Percentiles rank a stretch among this genome's conserved stretches.
Conservation (phyloP, 2,113 vertebrate genomes). For the Oenanthe melanoleuca region DNA sequence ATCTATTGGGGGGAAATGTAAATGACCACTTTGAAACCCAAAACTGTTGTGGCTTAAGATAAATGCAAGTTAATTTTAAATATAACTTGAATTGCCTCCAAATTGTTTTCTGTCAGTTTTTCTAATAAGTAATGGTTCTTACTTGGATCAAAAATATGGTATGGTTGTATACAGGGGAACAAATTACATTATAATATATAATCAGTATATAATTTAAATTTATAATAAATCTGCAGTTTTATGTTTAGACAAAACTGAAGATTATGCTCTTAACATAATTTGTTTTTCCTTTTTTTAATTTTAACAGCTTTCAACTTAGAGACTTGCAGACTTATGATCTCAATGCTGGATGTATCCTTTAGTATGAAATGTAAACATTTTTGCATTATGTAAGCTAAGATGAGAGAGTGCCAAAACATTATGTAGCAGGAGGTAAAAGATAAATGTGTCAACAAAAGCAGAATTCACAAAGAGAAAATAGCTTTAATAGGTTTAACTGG, state of each 20-base stretch:
- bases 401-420: not conserved
- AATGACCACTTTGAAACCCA: not conserved
- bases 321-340: conserved; percentile 94
- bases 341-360: conserved; percentile 98
- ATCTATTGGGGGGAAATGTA: not conserved
- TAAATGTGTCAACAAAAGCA: not conserved
- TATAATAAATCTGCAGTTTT: not conserved
- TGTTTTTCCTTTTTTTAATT: conserved; percentile 22
- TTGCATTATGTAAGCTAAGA: not conserved
- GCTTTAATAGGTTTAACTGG: not conserved
- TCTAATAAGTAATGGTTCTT: not conserved
- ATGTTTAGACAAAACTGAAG: not conserved
- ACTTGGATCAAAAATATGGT: not conserved
- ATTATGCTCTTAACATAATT: not conserved
- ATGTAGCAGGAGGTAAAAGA: not conserved
- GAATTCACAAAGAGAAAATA: not conserved
- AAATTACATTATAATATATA: not conserved
- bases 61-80: not conserved
- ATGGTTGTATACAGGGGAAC: not conserved
- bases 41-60: not conserved
- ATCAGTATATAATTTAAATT: not conserved
- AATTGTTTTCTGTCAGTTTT: not conserved
- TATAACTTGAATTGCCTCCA: not conserved
- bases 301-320: conserved; percentile 92
- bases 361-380: not conserved